Evolutionary conservation across 2,888 invertebrate species (phyloP), one percentile per base, ranked within the genome.

Genomic region (Thyatira batis): DNA sequence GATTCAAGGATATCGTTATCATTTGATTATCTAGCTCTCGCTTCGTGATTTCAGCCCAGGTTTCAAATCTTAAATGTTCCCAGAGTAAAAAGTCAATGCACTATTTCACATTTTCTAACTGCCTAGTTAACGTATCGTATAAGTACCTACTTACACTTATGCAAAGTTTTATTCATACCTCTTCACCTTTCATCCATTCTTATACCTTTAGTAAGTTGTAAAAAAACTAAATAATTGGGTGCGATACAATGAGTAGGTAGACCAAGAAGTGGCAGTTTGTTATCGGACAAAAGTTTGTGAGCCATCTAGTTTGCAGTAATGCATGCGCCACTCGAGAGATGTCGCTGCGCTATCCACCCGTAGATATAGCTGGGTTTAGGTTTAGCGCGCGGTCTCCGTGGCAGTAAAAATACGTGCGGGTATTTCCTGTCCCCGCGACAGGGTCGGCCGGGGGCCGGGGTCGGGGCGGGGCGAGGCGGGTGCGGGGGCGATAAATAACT

Each of bases 351-450:
- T 39, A 17, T 17, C 17, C 39, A 17, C 39, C 17, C 39, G 39
- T 17, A 39, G 39, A n/a, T n/a, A n/a, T n/a, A 39, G 39, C 39
- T 17, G 39, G 39, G 39, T 39, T n/a, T 70, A 61, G 58, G 62
- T 43, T 21, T 73, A 65, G 61, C 71, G 71, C 65, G 71, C 76
- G 79, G 78, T 83, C 82, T 79, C 84, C 82, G 78, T 76, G 82
- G 78, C 84, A 82, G 86, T 87, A 89, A 89, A 90, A 89, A 87
- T 89, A 88, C 89, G 86, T 87, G 88, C 86, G 86, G 85, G 88
- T 86, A 87, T 87, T 85, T 88, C 87, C 87, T 86, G 87, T 86
- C 84, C 82, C 84, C 79, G 78, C 69, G 76, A 78, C 72, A 71
- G 72, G 70, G 66, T 69, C 67, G 70, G 66, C 65, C 70, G 69